These are phyloP conservation scores for Planiliza haematocheilus DNA, from an alignment of 2,113 vertebrate species.

Conservation along the genomic window DNA sequence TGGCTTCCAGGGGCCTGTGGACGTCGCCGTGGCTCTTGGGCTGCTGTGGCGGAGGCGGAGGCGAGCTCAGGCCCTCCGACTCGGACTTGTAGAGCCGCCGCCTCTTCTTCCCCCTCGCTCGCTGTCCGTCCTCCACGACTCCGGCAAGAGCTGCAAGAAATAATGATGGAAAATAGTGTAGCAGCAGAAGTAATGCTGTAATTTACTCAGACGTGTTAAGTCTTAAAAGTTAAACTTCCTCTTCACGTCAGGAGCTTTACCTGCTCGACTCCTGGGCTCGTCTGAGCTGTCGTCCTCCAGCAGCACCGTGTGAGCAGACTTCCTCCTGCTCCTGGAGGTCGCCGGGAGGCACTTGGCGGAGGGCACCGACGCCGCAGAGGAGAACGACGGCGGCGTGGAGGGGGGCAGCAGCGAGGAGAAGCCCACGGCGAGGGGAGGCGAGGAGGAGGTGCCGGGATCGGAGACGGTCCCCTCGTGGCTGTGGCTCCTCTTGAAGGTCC, in stretches of 20 bases:
- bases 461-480: slow-evolving; percentile 64
- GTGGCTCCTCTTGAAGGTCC: slow-evolving; percentile 83
- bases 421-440: slow-evolving; percentile 32
- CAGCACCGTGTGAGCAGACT: slow-evolving; percentile 88
- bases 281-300: slow-evolving; percentile 88
- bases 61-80: slow-evolving; percentile 72
- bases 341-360: slow-evolving; percentile 55
- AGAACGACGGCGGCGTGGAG: slow-evolving; percentile 67
- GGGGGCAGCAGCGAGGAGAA: slow-evolving; percentile 65
- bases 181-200: no score
- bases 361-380: neutral
- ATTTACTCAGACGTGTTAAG: no score
- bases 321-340: slow-evolving; percentile 84
- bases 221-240: no score
- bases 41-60: slow-evolving; percentile 41
- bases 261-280: slow-evolving; percentile 68
- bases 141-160: slow-evolving; percentile 26
- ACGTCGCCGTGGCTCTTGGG: slow-evolving; percentile 56
- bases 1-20: slow-evolving; percentile 63
- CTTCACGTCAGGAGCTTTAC: slow-evolving; percentile 12
- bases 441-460: slow-evolving; percentile 66
- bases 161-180: no score
- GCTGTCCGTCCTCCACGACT: slow-evolving; percentile 54
- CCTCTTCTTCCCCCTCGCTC: slow-evolving; percentile 73
- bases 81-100: slow-evolving; percentile 83